Evolutionary conservation across 2,113 vertebrate species (phyloP), one percentile per base, ranked within the genome.

Genomic region (Taxidea taxus): DNA sequence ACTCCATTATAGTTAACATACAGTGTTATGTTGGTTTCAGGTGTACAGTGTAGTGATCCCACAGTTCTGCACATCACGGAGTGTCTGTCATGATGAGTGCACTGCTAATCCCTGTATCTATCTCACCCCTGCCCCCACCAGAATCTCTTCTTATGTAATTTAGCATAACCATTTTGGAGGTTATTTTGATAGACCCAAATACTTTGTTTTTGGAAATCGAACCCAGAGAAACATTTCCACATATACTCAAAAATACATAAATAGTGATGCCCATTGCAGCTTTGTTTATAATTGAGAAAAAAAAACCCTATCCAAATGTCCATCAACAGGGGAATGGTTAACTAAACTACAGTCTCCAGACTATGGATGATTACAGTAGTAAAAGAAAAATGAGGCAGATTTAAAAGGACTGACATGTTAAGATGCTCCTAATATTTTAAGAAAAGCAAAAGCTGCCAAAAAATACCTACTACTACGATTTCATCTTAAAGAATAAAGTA

Each of bases 251-350:
- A 89, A 75, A 81, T 83, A 80, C 31, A 77, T 16, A 47, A 91
- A 78, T 11, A 58, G 70, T 90, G 85, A 85, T 78, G 34, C n/a
- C 23, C 18, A 72, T 29, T 42, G 16, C 4, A 60, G 62, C 39
- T 72, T 54, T 96, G 56, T 93, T 93, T 75, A 85, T 39, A 83
- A 74, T 0, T 16, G 27, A 93, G 83, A 95, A 96, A 89, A 89
- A 85, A 47, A n/a, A 68, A 91, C 60, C 4, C 2, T 82, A 66
- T 58, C 44, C 20, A 94, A 81, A 78, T 84, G 47, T 82, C n/a
- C 16, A 66, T 72, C 51, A 64, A 58, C 16, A 95, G 39, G 34
- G 31, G 11, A 66, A 84, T 68, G 62, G 68, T 64, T 90, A 94
- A 60, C 82, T 49, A 96, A 87, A 84, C 47, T 60, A 89, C 1